phyloP scores from a whole-genome alignment of 2,888 invertebrate genomes.

The Apamea epomidion region DNA sequence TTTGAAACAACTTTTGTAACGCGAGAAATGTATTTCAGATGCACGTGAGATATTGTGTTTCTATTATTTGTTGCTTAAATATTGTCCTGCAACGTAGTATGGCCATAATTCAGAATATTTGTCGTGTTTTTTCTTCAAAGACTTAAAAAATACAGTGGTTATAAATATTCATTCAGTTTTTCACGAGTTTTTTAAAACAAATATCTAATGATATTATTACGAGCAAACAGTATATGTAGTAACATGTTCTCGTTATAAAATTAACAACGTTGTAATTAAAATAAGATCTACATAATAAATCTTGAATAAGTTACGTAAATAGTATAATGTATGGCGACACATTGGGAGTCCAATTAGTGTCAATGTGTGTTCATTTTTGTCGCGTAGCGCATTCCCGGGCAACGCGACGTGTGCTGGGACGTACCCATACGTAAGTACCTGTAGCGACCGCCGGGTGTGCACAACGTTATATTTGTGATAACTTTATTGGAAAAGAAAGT shows the following conservation, averaged over 20 bases:
- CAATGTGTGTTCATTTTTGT: conserved; percentile 23
- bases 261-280: not conserved
- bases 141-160: not conserved
- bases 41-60: conserved; percentile 11
- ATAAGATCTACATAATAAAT: not conserved
- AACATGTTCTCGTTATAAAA: not conserved
- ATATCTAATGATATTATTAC: not conserved
- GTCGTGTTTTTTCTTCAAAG: not conserved
- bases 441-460: not conserved
- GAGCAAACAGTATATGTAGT: not conserved
- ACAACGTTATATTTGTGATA: not conserved
- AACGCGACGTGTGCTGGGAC: not conserved
- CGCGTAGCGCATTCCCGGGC: not conserved
- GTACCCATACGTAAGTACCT: no score
- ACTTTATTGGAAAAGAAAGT: not conserved
- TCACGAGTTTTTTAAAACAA: no score
- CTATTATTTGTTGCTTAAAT: conserved; percentile 26
- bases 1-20: conserved; percentile 14
- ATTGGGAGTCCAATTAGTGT: conserved; percentile 34
- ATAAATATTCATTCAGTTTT: not conserved
- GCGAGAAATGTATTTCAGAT: conserved; percentile 14
- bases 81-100: not conserved
- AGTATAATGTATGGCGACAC: not conserved
- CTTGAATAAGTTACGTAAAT: not conserved
- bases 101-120: not conserved